Percentiles rank a stretch among this genome's conserved stretches.
These are phyloP conservation scores for Amphibalanus amphitrite DNA, from an alignment of 1,140 invertebrate genomes.

Conservation along the genomic window DNA sequence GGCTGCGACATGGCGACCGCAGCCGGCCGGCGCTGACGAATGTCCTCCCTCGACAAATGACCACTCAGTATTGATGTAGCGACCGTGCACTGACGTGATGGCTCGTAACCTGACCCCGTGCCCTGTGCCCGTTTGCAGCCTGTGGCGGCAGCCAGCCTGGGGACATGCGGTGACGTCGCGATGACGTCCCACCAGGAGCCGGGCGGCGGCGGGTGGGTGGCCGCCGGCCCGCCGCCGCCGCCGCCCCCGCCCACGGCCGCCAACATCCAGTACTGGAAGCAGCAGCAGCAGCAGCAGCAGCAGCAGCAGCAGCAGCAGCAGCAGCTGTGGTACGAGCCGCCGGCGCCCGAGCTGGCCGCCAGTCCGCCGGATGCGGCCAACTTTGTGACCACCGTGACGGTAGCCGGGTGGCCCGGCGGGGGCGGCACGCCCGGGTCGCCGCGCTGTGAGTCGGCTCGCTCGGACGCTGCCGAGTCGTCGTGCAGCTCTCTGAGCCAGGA, in stretches of 20 bases:
- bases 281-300: not conserved
- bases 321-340: not conserved
- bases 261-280: not conserved
- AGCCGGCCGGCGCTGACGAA: too few relatives aligned
- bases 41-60: too few relatives aligned
- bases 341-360: not conserved
- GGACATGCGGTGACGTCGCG: not conserved
- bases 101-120: not conserved
- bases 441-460: conserved; percentile 2
- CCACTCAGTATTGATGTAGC: too few relatives aligned
- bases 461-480: not conserved
- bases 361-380: not conserved
- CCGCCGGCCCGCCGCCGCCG: too few relatives aligned
- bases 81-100: too few relatives aligned
- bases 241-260: not conserved
- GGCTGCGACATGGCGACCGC: too few relatives aligned
- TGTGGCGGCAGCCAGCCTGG: too few relatives aligned
- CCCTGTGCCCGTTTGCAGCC: not conserved
- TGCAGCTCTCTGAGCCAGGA: not conserved
- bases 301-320: not conserved
- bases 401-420: not conserved
- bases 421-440: not conserved
- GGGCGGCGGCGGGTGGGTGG: not conserved
- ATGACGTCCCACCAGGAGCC: not conserved
- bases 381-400: not conserved